phyloP scores from a whole-genome alignment of 2,888 invertebrate genomes.

The Heliothis peltigera region DNA sequence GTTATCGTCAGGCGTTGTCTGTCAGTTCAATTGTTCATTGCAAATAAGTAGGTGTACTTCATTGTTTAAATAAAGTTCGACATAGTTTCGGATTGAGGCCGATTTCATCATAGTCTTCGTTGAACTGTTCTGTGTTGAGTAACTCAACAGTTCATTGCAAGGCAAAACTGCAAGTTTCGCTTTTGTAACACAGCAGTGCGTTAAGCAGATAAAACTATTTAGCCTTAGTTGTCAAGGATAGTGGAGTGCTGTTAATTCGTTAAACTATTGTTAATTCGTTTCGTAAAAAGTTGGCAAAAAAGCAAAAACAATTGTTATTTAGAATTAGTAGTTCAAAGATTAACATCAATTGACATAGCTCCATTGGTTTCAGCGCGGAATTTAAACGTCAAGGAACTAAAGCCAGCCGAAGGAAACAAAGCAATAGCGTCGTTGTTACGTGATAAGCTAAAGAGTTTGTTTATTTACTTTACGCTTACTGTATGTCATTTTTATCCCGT shows the following conservation, averaged over 20 bases:
- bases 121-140: conserved; percentile 21
- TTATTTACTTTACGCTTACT: no score
- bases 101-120: conserved; percentile 27
- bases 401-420: background rate
- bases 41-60: conserved; percentile 1
- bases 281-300: background rate
- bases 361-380: background rate
- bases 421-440: background rate
- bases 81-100: background rate
- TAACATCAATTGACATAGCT: background rate
- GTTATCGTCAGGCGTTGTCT: background rate
- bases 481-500: no score
- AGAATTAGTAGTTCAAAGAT: background rate
- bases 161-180: conserved; percentile 21
- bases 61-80: background rate
- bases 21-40: background rate
- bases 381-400: no score
- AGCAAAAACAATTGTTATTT: no score
- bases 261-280: background rate
- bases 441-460: no score
- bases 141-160: conserved; percentile 35
- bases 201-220: conserved; percentile 17
- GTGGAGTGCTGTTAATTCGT: background rate
- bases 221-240: background rate
- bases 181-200: conserved; percentile 18